Conservation (phyloP, 2,888 invertebrate species). For the Odiellus spinosus region DNA sequence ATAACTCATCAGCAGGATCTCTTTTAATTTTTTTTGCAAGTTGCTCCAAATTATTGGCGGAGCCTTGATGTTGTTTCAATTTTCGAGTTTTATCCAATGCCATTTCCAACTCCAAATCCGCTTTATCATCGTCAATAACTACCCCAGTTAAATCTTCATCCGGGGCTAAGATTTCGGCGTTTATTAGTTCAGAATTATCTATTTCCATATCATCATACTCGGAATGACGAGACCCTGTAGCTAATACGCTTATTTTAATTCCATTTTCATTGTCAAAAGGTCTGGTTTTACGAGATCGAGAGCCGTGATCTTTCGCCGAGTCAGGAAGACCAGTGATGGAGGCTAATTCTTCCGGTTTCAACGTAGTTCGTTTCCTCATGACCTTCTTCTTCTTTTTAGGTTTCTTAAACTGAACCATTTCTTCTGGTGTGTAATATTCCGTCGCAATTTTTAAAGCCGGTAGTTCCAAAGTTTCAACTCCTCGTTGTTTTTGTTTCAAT, state of each 20-base stretch:
- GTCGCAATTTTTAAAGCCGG: conserved; percentile 54
- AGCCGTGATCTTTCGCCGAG: background rate
- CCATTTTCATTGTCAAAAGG: conserved; percentile 31
- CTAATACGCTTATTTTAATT: conserved; percentile 35
- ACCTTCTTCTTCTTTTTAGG: conserved; percentile 50
- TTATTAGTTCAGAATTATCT: background rate
- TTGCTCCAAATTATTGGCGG: background rate
- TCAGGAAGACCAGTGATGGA: conserved; percentile 21
- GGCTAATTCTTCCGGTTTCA: conserved; percentile 57
- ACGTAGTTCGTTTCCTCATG: conserved; percentile 40
- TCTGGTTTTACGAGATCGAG: background rate
- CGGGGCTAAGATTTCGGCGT: conserved; percentile 35
- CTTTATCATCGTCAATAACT: conserved; percentile 51
- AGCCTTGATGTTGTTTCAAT: conserved; percentile 38
- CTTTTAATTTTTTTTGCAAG: background rate
- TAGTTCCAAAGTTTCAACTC: conserved; percentile 40
- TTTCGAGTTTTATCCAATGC: conserved; percentile 55
- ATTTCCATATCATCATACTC: background rate
- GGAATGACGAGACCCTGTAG: background rate
- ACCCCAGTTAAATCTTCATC: conserved; percentile 36
- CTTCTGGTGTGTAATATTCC: conserved; percentile 73
- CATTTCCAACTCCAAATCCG: conserved; percentile 46
- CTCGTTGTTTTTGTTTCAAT: conserved; percentile 25
- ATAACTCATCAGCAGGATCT: background rate
- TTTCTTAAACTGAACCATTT: conserved; percentile 74